phyloP scores from a whole-genome alignment of 1,140 invertebrate genomes.

The Tetranychus cinnabarinus region DNA sequence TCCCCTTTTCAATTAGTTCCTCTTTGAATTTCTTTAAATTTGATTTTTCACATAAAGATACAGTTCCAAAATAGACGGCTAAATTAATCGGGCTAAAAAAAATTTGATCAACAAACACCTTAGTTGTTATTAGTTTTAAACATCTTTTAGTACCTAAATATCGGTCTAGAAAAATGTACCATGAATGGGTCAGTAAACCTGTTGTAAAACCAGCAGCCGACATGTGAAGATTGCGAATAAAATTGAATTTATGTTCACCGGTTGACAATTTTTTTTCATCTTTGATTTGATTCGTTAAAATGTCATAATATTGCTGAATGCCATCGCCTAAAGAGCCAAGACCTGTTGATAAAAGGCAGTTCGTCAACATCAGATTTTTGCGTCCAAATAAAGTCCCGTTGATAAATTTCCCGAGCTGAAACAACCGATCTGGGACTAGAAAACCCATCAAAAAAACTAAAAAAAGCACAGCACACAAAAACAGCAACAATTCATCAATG shows the following conservation, averaged over 20 bases:
- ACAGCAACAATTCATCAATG: too few relatives aligned
- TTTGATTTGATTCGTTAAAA: slow-evolving; percentile 27
- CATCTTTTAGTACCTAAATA: slow-evolving; percentile 34
- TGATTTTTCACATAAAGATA: slow-evolving; percentile 9
- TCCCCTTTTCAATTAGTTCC: slow-evolving; percentile 38
- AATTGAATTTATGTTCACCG: slow-evolving; percentile 16
- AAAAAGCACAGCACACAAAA: too few relatives aligned
- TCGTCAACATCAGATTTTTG: slow-evolving; percentile 46
- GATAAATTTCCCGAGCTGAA: background rate
- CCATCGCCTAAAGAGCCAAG: slow-evolving; percentile 53
- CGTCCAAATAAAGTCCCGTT: slow-evolving; percentile 10
- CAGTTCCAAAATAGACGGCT: slow-evolving; percentile 6
- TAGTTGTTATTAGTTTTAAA: slow-evolving; percentile 44
- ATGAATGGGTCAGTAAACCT: slow-evolving; percentile 28
- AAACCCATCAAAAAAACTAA: too few relatives aligned
- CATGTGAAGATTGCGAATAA: slow-evolving; percentile 46
- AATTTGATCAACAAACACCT: slow-evolving; percentile 64
- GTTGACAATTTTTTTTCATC: background rate
- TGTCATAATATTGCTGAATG: slow-evolving; percentile 60
- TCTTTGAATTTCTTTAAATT: slow-evolving; percentile 8
- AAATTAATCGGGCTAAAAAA: slow-evolving; percentile 49
- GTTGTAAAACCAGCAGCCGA: slow-evolving; percentile 45
- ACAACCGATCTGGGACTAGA: too few relatives aligned
- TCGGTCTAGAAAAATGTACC: slow-evolving; percentile 42
- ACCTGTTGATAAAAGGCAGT: slow-evolving; percentile 49